phyloP scores from a whole-genome alignment of 1,140 invertebrate genomes.

The Geopemphigus sp. region DNA sequence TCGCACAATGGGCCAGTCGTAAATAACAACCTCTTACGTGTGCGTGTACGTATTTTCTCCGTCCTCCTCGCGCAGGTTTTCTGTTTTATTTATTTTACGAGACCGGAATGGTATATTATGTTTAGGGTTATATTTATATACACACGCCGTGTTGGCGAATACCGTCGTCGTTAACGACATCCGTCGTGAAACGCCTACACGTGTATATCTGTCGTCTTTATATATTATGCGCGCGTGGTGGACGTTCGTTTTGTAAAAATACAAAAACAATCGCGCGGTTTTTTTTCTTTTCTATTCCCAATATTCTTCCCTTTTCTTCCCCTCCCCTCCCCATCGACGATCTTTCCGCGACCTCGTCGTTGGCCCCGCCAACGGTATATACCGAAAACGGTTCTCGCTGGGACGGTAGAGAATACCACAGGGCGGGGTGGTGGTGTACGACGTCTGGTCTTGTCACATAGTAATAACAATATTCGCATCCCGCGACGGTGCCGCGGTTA shows the following conservation, averaged over 20 bases:
- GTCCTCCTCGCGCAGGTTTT: conserved; percentile 6
- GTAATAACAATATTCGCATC: conserved; percentile 34
- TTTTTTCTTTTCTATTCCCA: not conserved
- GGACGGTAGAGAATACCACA: too few relatives aligned
- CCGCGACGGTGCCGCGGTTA: not conserved
- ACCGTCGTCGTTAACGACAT: conserved; percentile 43
- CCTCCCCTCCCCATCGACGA: too few relatives aligned
- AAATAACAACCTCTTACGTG: conserved; percentile 27
- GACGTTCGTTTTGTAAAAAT: not conserved
- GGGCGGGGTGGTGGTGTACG: not conserved
- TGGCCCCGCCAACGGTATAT: not conserved
- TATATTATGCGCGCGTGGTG: not conserved
- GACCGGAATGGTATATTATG: not conserved
- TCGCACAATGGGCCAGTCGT: conserved; percentile 47
- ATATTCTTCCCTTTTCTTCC: not conserved
- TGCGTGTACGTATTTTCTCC: not conserved
- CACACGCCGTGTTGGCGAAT: conserved; percentile 35
- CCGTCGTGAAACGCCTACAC: conserved; percentile 42
- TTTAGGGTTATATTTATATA: too few relatives aligned
- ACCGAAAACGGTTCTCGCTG: not conserved
- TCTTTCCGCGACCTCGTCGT: conserved; percentile 10
- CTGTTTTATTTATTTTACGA: conserved; percentile 44
- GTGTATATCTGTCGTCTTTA: not conserved
- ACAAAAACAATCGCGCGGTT: not conserved
- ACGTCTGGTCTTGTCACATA: conserved; percentile 44